Base-by-base conservation (phyloP, 1,140 invertebrate species). In the Zaprionus inermis region DNA sequence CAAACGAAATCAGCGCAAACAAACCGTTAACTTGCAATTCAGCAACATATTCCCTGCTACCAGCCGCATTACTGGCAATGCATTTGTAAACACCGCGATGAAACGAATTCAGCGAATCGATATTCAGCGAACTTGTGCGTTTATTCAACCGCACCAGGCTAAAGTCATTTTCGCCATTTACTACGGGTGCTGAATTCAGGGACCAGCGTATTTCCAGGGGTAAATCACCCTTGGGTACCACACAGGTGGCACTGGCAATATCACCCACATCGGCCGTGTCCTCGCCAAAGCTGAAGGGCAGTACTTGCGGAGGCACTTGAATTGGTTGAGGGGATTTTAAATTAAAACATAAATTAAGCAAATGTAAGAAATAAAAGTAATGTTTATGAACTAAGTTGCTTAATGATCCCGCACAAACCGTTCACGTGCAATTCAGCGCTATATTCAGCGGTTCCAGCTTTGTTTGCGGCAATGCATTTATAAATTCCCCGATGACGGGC, bases 381-480 rank as follows among this genome's bases (percentile, higher is more conserved):
- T 58, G 49, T 64, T 34, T 59, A 60, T 64, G 46, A 60, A 57
- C 38, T 28, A 80, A 49, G 34, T 54, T 78, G 55, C 55, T 60
- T 32, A 14, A 30, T 10, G n/a, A 24, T 36, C 54, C 34, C 49
- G 58, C 57, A 73, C 89, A 78, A 74, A 92, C 91, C 91, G 61
- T 92, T 92, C 49, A 92, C 91, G 46, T 91, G 90, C 92, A 92
- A 95, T 94, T 93, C 93, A 71, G 96, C 94, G 76, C 95, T 94
- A 79, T 95, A 94, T 90, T 94, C 95, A 91, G 94, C 94, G 76
- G 92, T 95, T 79, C 96, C 96, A 61, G 96, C 97, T 73, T 93
- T 92, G 93, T 97, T 97, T 51, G 93, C 94, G 75, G 95, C 96
- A 72, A 95, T 94, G 92, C 97, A 98, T 57, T 96, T 96, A 92